Base-by-base conservation (phyloP, 2,888 invertebrate species). In the Leptothorax acervorum region DNA sequence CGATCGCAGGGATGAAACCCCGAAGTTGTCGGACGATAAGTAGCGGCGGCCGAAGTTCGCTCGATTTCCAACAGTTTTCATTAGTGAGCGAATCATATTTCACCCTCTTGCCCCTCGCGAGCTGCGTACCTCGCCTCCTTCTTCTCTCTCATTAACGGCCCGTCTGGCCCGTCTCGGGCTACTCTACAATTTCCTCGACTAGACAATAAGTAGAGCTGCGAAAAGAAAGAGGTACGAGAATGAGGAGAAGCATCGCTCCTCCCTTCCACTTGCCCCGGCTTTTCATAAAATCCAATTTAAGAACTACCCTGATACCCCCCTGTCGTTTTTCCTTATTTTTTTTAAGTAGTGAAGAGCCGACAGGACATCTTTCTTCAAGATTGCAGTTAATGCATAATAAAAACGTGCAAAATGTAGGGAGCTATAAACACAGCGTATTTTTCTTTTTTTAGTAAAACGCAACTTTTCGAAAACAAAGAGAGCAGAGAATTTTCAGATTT, bases 281-380 rank as follows among this genome's bases (percentile, higher is more conserved):
- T 87, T 89, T 90, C 88, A 89, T 91, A 87, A 91, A 87, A 91
- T 90, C 86, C 85, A 91, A 91, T 90, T 91, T 91, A 88, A 91
- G 83, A 90, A 89, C 89, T 89, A 85, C 83, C 86, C 83, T 85
- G 86, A 89, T 85, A 81, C 86, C 55, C 15, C 15, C 8, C 9
- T 82, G 71, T 73, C 84, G 81, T 88, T 83, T 71, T 65, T 88
- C 75, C 84, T 86, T 87, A 82, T 86, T 90, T 75, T 31, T 48
- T 75, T 60, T 45, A 82, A 53, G 82, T 86, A 88, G 88, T 84
- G 84, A 87, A 90, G 83, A 87, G 60, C 73, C 73, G 68, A 55
- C 84, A 71, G 65, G 68, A 79, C 45, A 76, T 83, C 51, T 83
- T 84, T 70, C 71, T 86, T 70, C 62, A 75, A 83, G 82, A 82